A percentile compares a stretch with the other conserved stretches of the same genome.
These are phyloP conservation scores for Halictus ligatus DNA, from an alignment of 2,888 invertebrate genomes.

Conservation along the genomic window DNA sequence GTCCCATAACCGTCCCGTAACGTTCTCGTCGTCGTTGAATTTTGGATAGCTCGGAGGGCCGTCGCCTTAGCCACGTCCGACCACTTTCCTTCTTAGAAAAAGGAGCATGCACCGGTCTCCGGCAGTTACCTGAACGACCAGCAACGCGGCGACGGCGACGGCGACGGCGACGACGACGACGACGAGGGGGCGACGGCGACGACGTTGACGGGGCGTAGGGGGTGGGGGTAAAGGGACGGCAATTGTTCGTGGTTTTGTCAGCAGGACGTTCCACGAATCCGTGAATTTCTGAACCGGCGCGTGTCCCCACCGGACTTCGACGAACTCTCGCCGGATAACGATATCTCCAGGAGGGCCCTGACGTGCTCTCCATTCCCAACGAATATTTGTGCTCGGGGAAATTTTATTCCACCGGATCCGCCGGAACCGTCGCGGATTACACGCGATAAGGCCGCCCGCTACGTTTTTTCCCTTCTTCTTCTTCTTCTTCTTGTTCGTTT, in stretches of 20 bases:
- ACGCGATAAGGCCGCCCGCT: slow-evolving; percentile 27
- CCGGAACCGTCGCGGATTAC: slow-evolving; percentile 41
- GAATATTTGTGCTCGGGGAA: slow-evolving; percentile 55
- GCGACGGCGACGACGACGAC: neutral
- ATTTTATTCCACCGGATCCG: slow-evolving; percentile 28
- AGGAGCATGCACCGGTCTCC: slow-evolving; percentile 40
- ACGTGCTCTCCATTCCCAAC: slow-evolving; percentile 65
- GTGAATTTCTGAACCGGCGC: slow-evolving; percentile 51
- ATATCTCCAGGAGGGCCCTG: slow-evolving; percentile 60
- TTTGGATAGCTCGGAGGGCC: slow-evolving; percentile 23
- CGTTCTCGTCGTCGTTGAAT: slow-evolving; percentile 45
- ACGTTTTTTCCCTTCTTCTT: neutral
- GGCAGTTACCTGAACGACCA: slow-evolving; percentile 50
- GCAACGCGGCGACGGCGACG: slow-evolving; percentile 18
- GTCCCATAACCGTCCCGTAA: slow-evolving; percentile 42
- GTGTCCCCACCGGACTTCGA: slow-evolving; percentile 37
- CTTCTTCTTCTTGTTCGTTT: neutral
- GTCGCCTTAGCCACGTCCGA: slow-evolving; percentile 14
- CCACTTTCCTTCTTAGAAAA: slow-evolving; percentile 48
- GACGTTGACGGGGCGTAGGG: neutral
- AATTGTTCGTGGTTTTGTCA: slow-evolving; percentile 69
- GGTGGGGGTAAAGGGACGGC: slow-evolving; percentile 18
- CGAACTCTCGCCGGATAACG: slow-evolving; percentile 38
- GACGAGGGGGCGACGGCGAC: neutral
- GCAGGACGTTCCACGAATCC: slow-evolving; percentile 68